Base-by-base conservation (phyloP, 2,113 vertebrate species). In the Camarhynchus parvulus region DNA sequence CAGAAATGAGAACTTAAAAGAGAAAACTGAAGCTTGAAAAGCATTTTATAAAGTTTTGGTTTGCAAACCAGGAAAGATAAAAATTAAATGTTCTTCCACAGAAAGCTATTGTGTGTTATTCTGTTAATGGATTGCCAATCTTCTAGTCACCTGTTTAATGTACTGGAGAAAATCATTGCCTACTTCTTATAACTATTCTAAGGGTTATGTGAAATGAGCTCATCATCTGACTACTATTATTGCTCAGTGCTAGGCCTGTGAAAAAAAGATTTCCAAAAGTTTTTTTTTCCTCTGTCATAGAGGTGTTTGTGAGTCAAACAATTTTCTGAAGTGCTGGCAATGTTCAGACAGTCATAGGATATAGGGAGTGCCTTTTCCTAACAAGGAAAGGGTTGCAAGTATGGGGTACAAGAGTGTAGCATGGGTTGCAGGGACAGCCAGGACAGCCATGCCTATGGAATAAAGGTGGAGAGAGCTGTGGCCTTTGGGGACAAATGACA, bases 111-210 rank as follows among this genome's bases (percentile, higher is more conserved):
- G 49, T 70, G 44, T 70, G 55, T 88, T 89, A 66, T 39, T 92
- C 79, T 89, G 49, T 94, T 95, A 95, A 93, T 73, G 49, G 37
- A 93, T 70, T 72, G 53, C 69, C 93, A 72, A 75, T 91, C 82
- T 89, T 92, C 84, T 85, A 89, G 46, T 85, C 81, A 95, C 70
- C 67, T 73, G 42, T 80, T 94, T 95, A 96, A 80, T 92, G 82
- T 89, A 62, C 74, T 89, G 85, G 59, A 91, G 70, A 91, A 97
- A 95, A 82, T 64, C 33, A 91, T 95, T 95, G 85, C 67, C 53
- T 73, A 28, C 77, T 82, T 87, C 77, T 83, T 42, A 25, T 90
- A 92, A 85, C 62, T 76, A 1, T 93, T 94, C 28, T 62, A 83
- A 92, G n/a, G 75, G 20, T 91, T 93, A 56, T 37, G 22, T 80